Conservation (phyloP, 2,888 invertebrate species). For the Camponotus fellah region DNA sequence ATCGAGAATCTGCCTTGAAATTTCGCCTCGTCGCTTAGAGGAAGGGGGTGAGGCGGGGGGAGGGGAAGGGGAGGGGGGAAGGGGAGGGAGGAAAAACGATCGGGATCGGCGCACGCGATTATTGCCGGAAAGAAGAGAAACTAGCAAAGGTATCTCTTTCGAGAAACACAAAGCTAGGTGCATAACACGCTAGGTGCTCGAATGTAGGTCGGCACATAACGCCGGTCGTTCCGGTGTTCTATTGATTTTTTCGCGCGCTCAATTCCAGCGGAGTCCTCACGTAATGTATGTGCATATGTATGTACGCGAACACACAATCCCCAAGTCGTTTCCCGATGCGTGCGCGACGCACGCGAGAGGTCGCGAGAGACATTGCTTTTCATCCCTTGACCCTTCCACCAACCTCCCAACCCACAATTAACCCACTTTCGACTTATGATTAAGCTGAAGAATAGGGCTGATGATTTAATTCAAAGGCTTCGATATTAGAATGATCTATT, state of each 20-base stretch:
- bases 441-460: no score
- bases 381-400: background rate
- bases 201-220: slow-evolving; percentile 54
- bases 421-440: background rate
- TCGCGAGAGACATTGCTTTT: slow-evolving; percentile 9
- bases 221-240: slow-evolving; percentile 52
- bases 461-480: no score
- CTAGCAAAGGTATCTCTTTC: slow-evolving; percentile 47
- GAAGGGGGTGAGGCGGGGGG: background rate
- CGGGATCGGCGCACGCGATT: slow-evolving; percentile 37
- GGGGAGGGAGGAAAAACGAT: background rate
- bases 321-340: slow-evolving; percentile 14
- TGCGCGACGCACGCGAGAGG: background rate
- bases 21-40: slow-evolving; percentile 8
- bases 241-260: slow-evolving; percentile 51
- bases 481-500: no score
- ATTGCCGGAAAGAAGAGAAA: slow-evolving; percentile 44
- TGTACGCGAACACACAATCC: background rate
- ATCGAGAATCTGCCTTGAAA: slow-evolving; percentile 15
- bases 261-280: slow-evolving; percentile 27
- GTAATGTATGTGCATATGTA: background rate
- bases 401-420: background rate
- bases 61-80: background rate
- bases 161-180: slow-evolving; percentile 40
- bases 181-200: slow-evolving; percentile 45